Conservation (phyloP, 2,888 invertebrate genomes). For the Apamea anceps region DNA sequence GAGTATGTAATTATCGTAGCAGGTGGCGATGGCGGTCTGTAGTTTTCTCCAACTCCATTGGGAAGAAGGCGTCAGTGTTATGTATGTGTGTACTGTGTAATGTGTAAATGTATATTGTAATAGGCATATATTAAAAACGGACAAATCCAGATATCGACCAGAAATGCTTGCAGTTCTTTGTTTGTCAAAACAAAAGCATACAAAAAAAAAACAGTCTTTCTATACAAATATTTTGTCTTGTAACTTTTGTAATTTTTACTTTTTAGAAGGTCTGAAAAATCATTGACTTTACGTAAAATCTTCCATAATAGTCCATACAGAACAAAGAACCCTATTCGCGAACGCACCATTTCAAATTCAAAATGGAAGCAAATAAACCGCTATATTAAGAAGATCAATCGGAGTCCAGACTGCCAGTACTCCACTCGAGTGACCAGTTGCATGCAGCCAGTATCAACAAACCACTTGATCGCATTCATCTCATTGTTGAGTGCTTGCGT, state of each 20-base stretch:
- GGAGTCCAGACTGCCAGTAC: not conserved
- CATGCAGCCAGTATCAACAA: conserved; percentile 25
- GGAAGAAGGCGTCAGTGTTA: too few relatives aligned
- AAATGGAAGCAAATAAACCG: conserved; percentile 21
- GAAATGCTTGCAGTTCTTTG: not conserved
- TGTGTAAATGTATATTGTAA: too few relatives aligned
- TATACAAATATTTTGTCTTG: not conserved
- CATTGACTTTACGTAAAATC: not conserved
- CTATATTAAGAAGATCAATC: conserved; percentile 11
- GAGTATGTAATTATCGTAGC: too few relatives aligned
- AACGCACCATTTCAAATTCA: conserved; percentile 2
- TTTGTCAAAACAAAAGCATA: not conserved
- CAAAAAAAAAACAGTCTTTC: not conserved
- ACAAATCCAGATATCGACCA: not conserved
- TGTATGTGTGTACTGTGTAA: too few relatives aligned
- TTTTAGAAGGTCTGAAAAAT: not conserved
- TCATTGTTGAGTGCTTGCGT: conserved; percentile 31
- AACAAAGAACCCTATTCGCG: too few relatives aligned
- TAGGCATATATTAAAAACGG: not conserved
- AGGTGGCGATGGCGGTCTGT: too few relatives aligned
- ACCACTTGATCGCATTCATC: conserved; percentile 38
- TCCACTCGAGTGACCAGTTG: conserved; percentile 24
- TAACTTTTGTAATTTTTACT: not conserved
- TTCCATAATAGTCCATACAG: not conserved
- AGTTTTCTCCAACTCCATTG: too few relatives aligned